These are phyloP conservation scores for Eumeta japonica DNA, from an alignment of 1,140 invertebrate genomes.

Conservation along the genomic window DNA sequence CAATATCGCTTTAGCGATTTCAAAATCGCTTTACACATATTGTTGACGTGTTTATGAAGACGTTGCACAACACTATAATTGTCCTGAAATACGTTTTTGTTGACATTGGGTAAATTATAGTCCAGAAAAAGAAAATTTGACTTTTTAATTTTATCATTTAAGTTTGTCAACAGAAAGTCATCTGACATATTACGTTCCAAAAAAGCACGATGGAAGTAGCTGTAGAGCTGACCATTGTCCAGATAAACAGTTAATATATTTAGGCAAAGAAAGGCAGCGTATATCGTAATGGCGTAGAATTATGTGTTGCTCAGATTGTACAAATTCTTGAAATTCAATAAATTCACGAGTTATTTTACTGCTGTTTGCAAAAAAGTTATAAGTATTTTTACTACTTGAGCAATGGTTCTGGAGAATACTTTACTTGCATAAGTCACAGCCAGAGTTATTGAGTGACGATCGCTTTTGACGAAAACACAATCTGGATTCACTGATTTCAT, in stretches of 20 bases:
- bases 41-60: conserved; percentile 13
- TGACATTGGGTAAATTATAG: conserved; percentile 14
- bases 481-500: conserved; percentile 16
- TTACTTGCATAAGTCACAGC: conserved; percentile 13
- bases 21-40: conserved; percentile 9
- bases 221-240: conserved; percentile 15
- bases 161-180: conserved; percentile 9
- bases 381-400: conserved; percentile 2
- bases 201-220: conserved; percentile 11
- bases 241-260: conserved; percentile 10
- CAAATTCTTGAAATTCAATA: conserved; percentile 11
- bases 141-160: conserved; percentile 8
- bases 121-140: conserved; percentile 11
- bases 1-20: conserved; percentile 12
- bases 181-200: conserved; percentile 6
- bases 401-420: conserved; percentile 5
- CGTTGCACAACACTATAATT: conserved; percentile 11
- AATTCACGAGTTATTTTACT: conserved; percentile 14
- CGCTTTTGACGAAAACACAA: conserved; percentile 19
- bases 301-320: conserved; percentile 11
- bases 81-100: conserved; percentile 22
- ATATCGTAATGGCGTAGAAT: conserved; percentile 16
- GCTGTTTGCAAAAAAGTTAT: conserved; percentile 8
- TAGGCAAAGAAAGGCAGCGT: conserved; percentile 8
- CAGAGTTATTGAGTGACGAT: conserved; percentile 14